Base-by-base conservation (phyloP, 2,888 invertebrate species). In the Pecten maximus region DNA sequence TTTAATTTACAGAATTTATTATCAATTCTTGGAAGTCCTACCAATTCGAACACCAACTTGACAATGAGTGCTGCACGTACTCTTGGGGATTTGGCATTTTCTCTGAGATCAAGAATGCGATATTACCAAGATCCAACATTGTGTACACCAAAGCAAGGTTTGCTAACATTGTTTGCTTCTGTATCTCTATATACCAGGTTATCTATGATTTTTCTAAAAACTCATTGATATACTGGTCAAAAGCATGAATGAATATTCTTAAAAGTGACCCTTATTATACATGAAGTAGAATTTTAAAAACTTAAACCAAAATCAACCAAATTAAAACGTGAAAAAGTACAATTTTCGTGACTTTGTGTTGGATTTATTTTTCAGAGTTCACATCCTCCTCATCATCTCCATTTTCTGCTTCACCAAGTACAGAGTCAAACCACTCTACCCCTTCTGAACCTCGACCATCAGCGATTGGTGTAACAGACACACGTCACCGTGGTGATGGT, bases 111-210 rank as follows among this genome's bases (percentile, higher is more conserved):
- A 19, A 92, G 96, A 87, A 95, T 96, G 39, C 91, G 93, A 87
- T 96, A 94, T 91, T 96, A 96, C 89, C 96, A 96, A 90, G 96
- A 96, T 90, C 96, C 96, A 15, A 94, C 95, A 23, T 90, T 96
- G 19, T 96, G 96, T 90, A 95, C 95, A 12, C 95, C 96, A 0
- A 96, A 96, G 94, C 95, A 95, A 95, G 96, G 96, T 96, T 54
- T 54, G 0, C 54, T 54, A 23, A 6, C 19, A n/a, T 54, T 23
- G 6, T n/a, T 54, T n/a, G n/a, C n/a, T n/a, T n/a, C n/a, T n/a
- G n/a, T n/a, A n/a, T n/a, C 48, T 48, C 48, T 16, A 10, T 48
- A 16, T 48, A 48, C 19, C 48, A 10, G 12, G 16, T 10, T 48
- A 48, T 48, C 19, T 48, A 48, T 48, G 2, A 10, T 16, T 48